These are phyloP conservation scores for Clarias batrachus DNA, from an alignment of 2,113 vertebrate species.

Conservation along the genomic window DNA sequence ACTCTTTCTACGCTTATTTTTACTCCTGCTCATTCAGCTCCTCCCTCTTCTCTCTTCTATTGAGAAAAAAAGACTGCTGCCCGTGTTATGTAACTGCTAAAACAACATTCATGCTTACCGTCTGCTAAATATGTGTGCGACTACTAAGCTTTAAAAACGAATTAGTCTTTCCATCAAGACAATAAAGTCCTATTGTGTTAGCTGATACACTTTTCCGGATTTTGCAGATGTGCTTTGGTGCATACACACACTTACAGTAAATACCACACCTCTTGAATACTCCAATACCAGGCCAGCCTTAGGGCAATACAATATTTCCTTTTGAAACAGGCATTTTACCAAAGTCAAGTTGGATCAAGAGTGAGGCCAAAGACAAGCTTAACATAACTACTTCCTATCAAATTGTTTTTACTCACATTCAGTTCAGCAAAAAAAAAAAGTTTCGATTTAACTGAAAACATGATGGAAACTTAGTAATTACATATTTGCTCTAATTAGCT, in stretches of 20 bases:
- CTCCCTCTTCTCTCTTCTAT: neutral
- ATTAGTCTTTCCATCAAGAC: neutral
- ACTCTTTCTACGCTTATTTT: slow-evolving; percentile 15
- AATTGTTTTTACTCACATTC: neutral
- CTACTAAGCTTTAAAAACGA: neutral
- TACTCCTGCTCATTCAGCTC: slow-evolving; percentile 14
- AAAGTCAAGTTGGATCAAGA: slow-evolving; percentile 49
- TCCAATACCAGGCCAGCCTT: slow-evolving; percentile 47
- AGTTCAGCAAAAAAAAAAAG: neutral
- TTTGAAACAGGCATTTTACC: slow-evolving; percentile 7
- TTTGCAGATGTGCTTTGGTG: neutral
- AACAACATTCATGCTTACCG: neutral
- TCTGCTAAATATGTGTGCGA: neutral
- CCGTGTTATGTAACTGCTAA: neutral
- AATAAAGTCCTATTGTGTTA: neutral
- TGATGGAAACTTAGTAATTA: neutral
- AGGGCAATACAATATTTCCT: slow-evolving; percentile 22
- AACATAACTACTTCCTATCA: neutral
- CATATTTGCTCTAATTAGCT: neutral
- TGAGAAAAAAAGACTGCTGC: neutral
- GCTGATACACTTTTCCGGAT: neutral
- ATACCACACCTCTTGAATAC: slow-evolving; percentile 10
- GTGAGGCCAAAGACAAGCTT: neutral
- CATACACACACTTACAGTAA: too few species aligned
- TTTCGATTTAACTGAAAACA: neutral